Percentiles rank a stretch among this genome's conserved stretches.
These are phyloP conservation scores for Thamnophis sirtalis DNA, from an alignment of 2,113 vertebrate genomes.

Conservation along the genomic window DNA sequence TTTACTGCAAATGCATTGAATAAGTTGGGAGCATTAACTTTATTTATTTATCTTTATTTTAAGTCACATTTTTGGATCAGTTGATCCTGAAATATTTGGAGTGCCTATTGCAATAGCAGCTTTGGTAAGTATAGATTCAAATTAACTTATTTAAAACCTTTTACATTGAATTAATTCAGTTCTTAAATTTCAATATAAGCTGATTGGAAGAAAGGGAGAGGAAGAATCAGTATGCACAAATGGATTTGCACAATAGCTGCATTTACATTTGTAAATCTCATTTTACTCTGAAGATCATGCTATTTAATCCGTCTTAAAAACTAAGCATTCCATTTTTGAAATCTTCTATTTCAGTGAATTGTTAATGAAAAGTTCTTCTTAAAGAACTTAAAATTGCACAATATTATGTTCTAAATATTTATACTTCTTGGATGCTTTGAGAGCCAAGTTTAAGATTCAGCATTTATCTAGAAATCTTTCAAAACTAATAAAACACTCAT, in stretches of 20 bases:
- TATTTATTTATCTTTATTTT: slow-evolving; percentile 32
- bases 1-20: background rate
- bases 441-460: background rate
- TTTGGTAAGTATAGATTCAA: slow-evolving; percentile 78
- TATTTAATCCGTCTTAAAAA: background rate
- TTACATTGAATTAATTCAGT: background rate
- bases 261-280: background rate
- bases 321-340: background rate
- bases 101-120: slow-evolving; percentile 84
- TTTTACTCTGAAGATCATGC: background rate
- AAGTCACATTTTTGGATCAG: slow-evolving; percentile 84
- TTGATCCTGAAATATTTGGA: slow-evolving; percentile 85
- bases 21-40: background rate
- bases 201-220: background rate
- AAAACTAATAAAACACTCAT: background rate
- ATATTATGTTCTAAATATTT: background rate
- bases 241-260: background rate
- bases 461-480: background rate
- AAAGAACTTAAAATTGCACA: background rate
- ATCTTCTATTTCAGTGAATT: background rate
- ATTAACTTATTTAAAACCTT: background rate
- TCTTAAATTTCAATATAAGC: background rate
- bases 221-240: background rate
- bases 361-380: background rate
- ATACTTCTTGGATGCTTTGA: background rate